Conservation (phyloP, 2,888 invertebrate genomes). For the Ornithoptera alexandrae region DNA sequence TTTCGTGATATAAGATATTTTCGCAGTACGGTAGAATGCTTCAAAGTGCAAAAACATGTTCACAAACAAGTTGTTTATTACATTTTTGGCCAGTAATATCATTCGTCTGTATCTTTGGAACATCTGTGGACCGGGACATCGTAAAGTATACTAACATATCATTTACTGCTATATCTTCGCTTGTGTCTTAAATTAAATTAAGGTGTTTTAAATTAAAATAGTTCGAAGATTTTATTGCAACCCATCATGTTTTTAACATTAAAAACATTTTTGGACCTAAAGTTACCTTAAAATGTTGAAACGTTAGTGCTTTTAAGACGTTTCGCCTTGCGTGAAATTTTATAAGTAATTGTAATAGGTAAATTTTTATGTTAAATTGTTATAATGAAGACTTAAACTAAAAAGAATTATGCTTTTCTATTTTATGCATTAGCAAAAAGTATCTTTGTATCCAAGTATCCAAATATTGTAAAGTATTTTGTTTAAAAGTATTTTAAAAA, state of each 20-base stretch:
- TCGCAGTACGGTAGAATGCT: conserved; percentile 22
- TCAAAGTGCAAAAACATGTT: conserved; percentile 32
- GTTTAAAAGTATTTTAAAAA: conserved; percentile 7
- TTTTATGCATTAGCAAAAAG: too few relatives aligned
- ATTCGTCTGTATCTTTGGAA: conserved; percentile 30
- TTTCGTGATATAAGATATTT: conserved; percentile 15
- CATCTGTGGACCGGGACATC: conserved; percentile 27
- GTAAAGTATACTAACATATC: conserved; percentile 26
- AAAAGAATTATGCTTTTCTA: too few relatives aligned
- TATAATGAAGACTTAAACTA: too few relatives aligned
- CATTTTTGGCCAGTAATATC: conserved; percentile 30
- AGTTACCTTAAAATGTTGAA: too few relatives aligned
- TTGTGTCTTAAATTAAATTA: conserved; percentile 13
- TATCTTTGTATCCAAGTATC: too few relatives aligned
- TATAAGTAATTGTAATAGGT: too few relatives aligned
- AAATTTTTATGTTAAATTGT: too few relatives aligned
- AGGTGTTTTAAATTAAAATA: neutral
- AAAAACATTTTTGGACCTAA: too few relatives aligned
- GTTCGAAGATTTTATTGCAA: neutral
- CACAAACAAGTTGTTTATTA: conserved; percentile 32
- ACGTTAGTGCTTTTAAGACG: neutral
- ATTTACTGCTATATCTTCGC: conserved; percentile 16
- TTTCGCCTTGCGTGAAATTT: neutral
- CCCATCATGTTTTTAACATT: neutral
- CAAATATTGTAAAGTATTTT: neutral